Base-by-base conservation (phyloP, 2,888 invertebrate species). In the Dromius quadrimaculatus region DNA sequence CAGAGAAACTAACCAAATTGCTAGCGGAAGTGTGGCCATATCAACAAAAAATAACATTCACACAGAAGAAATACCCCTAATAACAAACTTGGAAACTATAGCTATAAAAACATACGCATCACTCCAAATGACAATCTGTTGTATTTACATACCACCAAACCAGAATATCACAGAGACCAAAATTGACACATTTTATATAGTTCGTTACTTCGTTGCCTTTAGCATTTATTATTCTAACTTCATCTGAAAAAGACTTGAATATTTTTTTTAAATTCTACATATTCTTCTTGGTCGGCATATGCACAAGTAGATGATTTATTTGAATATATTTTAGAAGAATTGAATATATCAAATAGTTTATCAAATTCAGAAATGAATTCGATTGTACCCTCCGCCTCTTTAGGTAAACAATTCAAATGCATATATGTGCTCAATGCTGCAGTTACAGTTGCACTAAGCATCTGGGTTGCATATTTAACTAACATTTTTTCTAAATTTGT, bases 291-390 rank as follows among this genome's bases (percentile, higher is more conserved):
- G n/a, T n/a, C n/a, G n/a, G n/a, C n/a, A n/a, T n/a, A n/a, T n/a
- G n/a, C n/a, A n/a, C 71, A 71, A 57, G 59, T 62, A 71, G 69
- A 75, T 43, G 54, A 36, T 54, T 38, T 41, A 22, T 71, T 71
- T 15, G 69, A 71, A 15, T 17, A 8, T 41, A 68, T 72, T 50
- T 17, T 34, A 15, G 72, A 73, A 6, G 74, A 74, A 74, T 75
- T 76, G 2, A 75, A 66, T 17, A 76, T 20, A 71, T 77, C 75
- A 69, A 76, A 76, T 2, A 76, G 57, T 61, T 76, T 74, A 68
- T 76, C 72, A 62, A 76, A 72, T 20, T 45, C 71, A 28, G 74
- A 73, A 28, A 76, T 71, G 19, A 73, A 66, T 41, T 71, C 66
- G 28, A 72, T 68, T 17, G 75, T 75, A n/a, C 41, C 62, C 6